Conservation (phyloP, 2,797 vertebrate species). For the Carcharodon carcharias region DNA sequence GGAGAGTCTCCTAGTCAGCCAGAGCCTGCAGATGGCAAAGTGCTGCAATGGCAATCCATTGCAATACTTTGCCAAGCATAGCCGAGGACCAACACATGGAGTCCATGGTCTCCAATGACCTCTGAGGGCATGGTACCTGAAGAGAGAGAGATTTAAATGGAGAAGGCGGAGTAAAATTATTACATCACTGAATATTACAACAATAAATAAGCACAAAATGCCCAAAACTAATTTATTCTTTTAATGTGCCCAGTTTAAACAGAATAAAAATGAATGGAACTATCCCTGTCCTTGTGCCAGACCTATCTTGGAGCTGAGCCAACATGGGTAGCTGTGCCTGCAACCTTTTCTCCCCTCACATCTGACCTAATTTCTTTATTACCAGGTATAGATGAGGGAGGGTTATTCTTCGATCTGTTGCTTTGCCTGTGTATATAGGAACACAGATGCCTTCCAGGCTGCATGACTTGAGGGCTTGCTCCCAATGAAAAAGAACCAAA, state of each 20-base stretch:
- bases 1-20: no score
- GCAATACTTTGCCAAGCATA: no score
- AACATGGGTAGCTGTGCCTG: background rate
- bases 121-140: no score
- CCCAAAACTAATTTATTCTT: background rate
- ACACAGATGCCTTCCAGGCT: background rate
- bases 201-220: background rate
- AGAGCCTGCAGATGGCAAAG: no score
- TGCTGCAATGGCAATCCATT: no score
- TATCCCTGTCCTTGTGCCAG: background rate
- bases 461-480: background rate
- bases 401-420: background rate
- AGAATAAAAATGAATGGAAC: background rate
- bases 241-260: background rate
- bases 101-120: no score
- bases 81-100: no score
- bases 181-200: background rate
- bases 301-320: background rate
- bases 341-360: background rate
- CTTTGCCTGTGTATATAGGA: background rate
- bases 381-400: background rate
- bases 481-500: background rate
- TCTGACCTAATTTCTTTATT: background rate
- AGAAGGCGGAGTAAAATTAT: background rate
- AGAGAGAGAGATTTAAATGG: no score